Percentiles rank a stretch among this genome's conserved stretches.
phyloP scores from a whole-genome alignment of 2,113 vertebrate genomes.

The Gracilinanus agilis region DNA sequence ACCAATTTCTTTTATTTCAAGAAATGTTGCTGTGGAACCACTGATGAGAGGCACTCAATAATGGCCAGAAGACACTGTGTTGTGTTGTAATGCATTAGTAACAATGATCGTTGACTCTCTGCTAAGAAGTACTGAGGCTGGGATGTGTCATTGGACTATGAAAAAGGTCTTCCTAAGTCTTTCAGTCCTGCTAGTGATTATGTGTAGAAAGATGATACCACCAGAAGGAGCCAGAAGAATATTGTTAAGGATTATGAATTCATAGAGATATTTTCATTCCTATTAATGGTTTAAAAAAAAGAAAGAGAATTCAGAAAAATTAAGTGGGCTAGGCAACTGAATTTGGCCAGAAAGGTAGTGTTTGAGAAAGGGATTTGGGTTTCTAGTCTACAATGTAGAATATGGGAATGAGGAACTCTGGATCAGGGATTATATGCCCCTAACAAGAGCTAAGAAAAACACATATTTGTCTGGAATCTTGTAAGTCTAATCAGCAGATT shows the following conservation, averaged over 20 bases:
- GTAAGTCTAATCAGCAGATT: neutral
- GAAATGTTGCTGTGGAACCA: no score
- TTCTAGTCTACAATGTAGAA: neutral
- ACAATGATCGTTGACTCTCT: neutral
- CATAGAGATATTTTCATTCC: neutral
- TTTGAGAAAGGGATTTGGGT: neutral
- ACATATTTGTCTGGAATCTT: neutral
- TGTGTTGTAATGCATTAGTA: neutral
- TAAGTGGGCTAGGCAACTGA: neutral
- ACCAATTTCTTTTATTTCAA: no score
- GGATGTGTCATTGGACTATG: neutral
- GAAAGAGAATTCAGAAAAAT: neutral
- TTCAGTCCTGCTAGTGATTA: neutral
- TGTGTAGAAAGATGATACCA: neutral
- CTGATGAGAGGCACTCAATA: no score
- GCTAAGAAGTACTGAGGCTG: neutral
- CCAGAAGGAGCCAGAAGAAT: neutral
- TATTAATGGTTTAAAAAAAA: neutral
- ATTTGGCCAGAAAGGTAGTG: neutral
- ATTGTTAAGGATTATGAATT: neutral
- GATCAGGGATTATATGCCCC: neutral
- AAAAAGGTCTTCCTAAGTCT: neutral
- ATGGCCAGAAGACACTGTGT: no score
- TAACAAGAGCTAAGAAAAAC: neutral
- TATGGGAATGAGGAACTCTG: neutral